A percentile compares a stretch with the other conserved stretches of the same genome.
phyloP scores from a whole-genome alignment of 2,797 vertebrate species.

The Sciaenops ocellatus region DNA sequence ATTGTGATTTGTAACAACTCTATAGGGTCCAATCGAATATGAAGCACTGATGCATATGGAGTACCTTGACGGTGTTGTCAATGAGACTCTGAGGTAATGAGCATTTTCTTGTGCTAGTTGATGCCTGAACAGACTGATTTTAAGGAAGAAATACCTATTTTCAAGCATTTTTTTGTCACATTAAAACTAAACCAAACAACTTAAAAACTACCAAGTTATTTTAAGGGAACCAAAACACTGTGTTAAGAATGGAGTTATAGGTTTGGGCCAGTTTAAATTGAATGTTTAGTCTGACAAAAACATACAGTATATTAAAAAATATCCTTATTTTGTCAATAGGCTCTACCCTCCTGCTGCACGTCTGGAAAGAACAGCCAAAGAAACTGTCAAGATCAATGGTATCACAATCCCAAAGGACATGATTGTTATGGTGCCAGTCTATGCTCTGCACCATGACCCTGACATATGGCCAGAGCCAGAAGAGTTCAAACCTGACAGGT shows the following conservation, averaged over 20 bases:
- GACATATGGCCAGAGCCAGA: conserved; percentile 82
- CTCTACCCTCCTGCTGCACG: conserved; percentile 59
- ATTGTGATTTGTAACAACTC: conserved; percentile 45
- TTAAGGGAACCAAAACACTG: neutral
- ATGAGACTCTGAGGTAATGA: conserved; percentile 72
- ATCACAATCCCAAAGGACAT: conserved; percentile 80
- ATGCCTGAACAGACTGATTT: neutral
- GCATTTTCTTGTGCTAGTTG: conserved; percentile 39
- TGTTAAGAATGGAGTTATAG: neutral
- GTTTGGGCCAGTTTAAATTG: neutral
- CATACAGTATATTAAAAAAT: neutral
- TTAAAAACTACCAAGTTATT: neutral
- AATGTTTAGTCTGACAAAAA: neutral
- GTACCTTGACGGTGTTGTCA: conserved; percentile 83
- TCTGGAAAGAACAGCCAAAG: conserved; percentile 82
- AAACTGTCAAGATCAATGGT: conserved; percentile 76
- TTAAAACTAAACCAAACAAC: neutral
- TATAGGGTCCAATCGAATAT: conserved; percentile 77
- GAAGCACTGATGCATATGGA: conserved; percentile 83
- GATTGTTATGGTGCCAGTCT: conserved; percentile 73
- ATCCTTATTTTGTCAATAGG: conserved; percentile 25
- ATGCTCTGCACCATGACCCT: conserved; percentile 73
- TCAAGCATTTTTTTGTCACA: neutral
- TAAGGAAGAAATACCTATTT: neutral
- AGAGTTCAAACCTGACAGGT: conserved; percentile 86